These are phyloP conservation scores for Rhogogaster chlorosoma DNA, from an alignment of 2,888 invertebrate species.

Conservation along the genomic window DNA sequence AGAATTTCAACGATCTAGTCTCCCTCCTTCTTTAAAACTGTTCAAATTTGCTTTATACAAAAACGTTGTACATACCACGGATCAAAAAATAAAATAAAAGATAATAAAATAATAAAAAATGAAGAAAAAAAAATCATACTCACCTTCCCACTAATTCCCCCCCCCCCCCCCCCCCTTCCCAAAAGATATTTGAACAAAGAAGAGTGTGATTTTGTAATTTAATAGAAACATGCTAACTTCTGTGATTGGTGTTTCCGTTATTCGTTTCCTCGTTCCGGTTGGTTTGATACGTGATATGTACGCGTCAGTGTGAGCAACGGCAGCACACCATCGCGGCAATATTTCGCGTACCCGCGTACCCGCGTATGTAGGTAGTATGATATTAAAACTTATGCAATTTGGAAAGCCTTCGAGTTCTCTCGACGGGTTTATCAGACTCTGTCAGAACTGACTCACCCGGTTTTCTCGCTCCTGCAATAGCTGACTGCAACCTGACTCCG, in stretches of 20 bases:
- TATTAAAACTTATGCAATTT: conserved; percentile 60
- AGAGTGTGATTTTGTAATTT: background rate
- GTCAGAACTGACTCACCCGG: conserved; percentile 1
- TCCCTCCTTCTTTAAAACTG: background rate
- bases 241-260: background rate
- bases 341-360: background rate
- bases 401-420: conserved; percentile 14
- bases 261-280: background rate
- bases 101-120: too few relatives aligned
- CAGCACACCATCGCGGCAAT: too few relatives aligned
- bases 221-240: background rate
- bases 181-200: background rate
- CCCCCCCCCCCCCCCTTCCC: background rate
- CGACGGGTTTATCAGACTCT: conserved; percentile 15
- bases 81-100: background rate
- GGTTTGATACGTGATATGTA: background rate
- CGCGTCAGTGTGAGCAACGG: too few relatives aligned
- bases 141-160: too few relatives aligned
- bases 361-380: too few relatives aligned
- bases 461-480: background rate
- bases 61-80: too few relatives aligned
- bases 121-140: too few relatives aligned
- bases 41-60: background rate
- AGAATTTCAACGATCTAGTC: conserved; percentile 38
- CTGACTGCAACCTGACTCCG: conserved; percentile 2